Evolutionary conservation across 1,140 invertebrate species (phyloP).

Genomic region (Lucilia sericata): DNA sequence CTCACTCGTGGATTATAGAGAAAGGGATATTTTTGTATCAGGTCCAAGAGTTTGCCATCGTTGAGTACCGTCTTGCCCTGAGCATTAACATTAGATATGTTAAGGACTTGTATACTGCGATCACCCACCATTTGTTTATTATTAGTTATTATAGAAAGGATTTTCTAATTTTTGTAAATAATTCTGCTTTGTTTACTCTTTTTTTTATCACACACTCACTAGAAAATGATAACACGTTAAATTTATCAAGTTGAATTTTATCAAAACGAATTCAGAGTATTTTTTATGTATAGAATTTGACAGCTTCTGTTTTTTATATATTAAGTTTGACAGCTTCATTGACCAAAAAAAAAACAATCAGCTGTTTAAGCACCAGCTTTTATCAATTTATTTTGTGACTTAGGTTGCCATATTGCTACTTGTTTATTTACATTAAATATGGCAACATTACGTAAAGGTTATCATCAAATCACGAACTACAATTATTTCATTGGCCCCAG

Average conservation of each 20-base stretch:
- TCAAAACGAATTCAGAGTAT: no score
- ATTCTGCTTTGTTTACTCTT: neutral
- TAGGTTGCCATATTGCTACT: no score
- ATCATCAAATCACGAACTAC: neutral
- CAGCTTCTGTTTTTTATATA: no score
- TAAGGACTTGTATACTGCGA: conserved; percentile 42
- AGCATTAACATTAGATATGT: conserved; percentile 51
- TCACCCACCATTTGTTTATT: neutral
- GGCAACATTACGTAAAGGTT: neutral
- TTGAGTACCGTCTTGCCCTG: conserved; percentile 54
- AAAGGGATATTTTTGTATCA: conserved; percentile 56
- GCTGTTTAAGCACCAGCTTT: no score
- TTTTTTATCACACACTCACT: neutral
- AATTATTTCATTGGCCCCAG: neutral
- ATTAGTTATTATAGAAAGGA: neutral
- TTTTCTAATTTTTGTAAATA: neutral
- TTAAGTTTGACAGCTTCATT: no score
- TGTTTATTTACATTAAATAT: neutral
- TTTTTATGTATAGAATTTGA: no score
- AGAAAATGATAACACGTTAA: neutral
- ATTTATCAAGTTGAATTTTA: no score
- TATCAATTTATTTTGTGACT: no score
- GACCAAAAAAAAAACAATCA: no score
- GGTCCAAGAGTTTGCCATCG: conserved; percentile 54
- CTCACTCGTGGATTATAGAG: conserved; percentile 47